A percentile compares a stretch with the other conserved stretches of the same genome.
These are phyloP conservation scores for Sardina pilchardus DNA, from an alignment of 2,113 vertebrate species.

Conservation along the genomic window DNA sequence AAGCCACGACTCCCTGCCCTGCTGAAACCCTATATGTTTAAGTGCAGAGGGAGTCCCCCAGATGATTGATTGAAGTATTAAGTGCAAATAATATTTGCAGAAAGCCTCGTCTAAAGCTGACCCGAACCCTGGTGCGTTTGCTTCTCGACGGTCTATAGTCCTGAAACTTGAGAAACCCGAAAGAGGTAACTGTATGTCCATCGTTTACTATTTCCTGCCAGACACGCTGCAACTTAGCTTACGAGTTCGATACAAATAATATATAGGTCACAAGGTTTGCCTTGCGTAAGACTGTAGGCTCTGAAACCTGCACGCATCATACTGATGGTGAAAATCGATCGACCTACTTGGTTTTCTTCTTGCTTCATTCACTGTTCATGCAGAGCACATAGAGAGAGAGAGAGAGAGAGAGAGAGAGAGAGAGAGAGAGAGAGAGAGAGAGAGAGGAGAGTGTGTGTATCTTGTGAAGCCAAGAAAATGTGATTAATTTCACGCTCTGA, in stretches of 20 bases:
- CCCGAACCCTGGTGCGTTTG: background rate
- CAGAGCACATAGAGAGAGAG: background rate
- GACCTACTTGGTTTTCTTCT: background rate
- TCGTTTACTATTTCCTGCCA: background rate
- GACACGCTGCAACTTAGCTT: background rate
- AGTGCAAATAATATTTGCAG: slow-evolving; percentile 9
- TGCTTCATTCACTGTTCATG: background rate
- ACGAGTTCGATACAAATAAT: slow-evolving; percentile 5
- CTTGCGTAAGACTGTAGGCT: background rate
- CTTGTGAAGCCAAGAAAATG: background rate
- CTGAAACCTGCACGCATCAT: background rate
- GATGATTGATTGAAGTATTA: background rate
- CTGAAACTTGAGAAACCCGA: background rate
- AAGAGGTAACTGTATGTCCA: background rate
- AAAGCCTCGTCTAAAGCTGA: background rate
- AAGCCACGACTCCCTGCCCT: background rate
- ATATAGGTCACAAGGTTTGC: background rate
- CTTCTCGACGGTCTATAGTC: background rate
- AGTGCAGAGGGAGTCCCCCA: background rate
- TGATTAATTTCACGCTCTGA: slow-evolving; percentile 14
- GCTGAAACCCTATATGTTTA: background rate
- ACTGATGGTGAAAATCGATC: background rate
- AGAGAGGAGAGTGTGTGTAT: background rate
- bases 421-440: too few species aligned
- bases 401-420: background rate